A percentile compares a stretch with the other conserved stretches of the same genome.
Evolutionary conservation across 2,888 invertebrate species (phyloP).

Genomic region (Drosophila mettleri): DNA sequence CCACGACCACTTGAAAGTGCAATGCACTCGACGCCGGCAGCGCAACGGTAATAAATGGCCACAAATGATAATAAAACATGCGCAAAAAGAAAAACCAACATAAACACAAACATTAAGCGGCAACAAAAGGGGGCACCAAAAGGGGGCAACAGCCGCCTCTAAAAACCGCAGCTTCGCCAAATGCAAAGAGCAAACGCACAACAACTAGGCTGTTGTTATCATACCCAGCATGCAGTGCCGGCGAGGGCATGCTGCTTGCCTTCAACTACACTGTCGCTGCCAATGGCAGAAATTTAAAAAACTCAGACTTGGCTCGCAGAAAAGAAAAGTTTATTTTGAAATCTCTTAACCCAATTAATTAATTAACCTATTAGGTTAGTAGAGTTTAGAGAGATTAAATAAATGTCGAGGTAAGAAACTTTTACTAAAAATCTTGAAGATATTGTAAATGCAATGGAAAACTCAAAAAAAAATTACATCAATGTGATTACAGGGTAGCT

Average conservation of each 20-base stretch:
- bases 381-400: no score
- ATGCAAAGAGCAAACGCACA: slow-evolving; percentile 15
- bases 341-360: no score
- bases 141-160: slow-evolving; percentile 23
- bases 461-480: no score
- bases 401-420: no score
- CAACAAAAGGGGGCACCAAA: slow-evolving; percentile 32
- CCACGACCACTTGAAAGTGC: slow-evolving; percentile 63
- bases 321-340: no score
- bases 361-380: no score
- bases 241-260: background rate
- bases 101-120: slow-evolving; percentile 38
- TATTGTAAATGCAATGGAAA: no score
- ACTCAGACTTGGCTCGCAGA: no score
- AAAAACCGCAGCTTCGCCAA: slow-evolving; percentile 34
- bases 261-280: no score
- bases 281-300: no score
- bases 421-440: no score
- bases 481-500: background rate
- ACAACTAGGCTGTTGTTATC: background rate
- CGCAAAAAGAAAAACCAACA: slow-evolving; percentile 27
- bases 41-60: slow-evolving; percentile 60
- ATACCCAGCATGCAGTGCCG: background rate
- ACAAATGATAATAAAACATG: slow-evolving; percentile 68
- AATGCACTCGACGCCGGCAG: slow-evolving; percentile 56